phyloP scores from a whole-genome alignment of 2,797 vertebrate genomes.

The Poecilia velifera region DNA sequence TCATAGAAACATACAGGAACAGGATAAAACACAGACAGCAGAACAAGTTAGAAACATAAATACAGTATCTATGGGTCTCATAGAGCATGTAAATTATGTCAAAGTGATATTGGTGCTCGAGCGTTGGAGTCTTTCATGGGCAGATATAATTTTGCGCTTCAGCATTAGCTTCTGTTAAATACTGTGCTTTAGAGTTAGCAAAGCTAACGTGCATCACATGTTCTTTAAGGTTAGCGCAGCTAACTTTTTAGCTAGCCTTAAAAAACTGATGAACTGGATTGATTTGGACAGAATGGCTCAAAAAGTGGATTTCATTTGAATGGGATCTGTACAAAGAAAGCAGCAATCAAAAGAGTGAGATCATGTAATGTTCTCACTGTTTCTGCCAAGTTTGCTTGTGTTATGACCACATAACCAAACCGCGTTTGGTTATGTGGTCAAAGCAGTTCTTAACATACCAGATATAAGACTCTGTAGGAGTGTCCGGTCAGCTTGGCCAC shows the following conservation, averaged over 20 bases:
- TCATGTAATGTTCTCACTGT: not conserved
- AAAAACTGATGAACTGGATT: not conserved
- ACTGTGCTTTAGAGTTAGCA: not conserved
- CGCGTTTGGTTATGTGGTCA: not conserved
- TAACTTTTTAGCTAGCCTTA: not conserved
- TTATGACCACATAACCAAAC: no score
- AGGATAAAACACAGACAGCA: no score
- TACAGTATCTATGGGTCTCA: not conserved
- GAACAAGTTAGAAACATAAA: not conserved
- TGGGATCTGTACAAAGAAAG: not conserved
- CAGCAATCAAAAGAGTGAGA: not conserved
- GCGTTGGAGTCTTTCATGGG: not conserved
- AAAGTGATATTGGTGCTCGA: not conserved
- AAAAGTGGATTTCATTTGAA: not conserved
- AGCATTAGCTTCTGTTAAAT: no score
- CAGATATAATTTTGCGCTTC: not conserved
- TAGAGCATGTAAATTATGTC: not conserved
- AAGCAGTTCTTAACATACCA: conserved; percentile 66
- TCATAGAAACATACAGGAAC: no score
- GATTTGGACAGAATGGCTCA: not conserved
- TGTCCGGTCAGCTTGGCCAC: conserved; percentile 87
- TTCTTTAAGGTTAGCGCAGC: not conserved
- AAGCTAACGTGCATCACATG: not conserved
- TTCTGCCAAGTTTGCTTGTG: not conserved
- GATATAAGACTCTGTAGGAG: conserved; percentile 86